These are phyloP conservation scores for Cerastis rubricosa DNA, from an alignment of 2,888 invertebrate species.

Conservation along the genomic window DNA sequence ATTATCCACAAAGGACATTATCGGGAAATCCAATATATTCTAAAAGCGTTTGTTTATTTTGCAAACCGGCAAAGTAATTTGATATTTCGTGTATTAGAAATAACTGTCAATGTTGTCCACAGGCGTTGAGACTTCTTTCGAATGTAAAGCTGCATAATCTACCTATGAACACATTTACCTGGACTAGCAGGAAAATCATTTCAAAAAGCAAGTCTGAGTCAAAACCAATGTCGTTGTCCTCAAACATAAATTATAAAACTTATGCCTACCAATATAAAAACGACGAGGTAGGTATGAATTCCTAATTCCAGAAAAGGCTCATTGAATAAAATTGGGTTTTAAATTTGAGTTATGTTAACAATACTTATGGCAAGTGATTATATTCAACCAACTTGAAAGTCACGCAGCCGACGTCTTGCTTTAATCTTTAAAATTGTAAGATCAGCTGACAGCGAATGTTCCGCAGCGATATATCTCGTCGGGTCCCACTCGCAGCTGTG, in stretches of 20 bases:
- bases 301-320: not conserved
- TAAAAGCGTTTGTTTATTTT: constrained; percentile 19
- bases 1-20: no score
- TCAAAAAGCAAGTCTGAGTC: constrained; percentile 19
- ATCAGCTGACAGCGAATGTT: constrained; percentile 32
- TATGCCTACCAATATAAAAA: not conserved
- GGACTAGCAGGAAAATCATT: constrained; percentile 52
- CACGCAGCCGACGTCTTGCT: constrained; percentile 13
- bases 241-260: constrained; percentile 26
- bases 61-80: constrained; percentile 15
- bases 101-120: constrained; percentile 6
- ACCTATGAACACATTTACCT: constrained; percentile 39
- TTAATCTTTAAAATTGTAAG: constrained; percentile 1
- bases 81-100: constrained; percentile 30
- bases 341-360: constrained; percentile 27
- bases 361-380: constrained; percentile 7
- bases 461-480: not conserved
- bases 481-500: not conserved
- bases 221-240: constrained; percentile 47
- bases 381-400: constrained; percentile 12
- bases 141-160: not conserved
- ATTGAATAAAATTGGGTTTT: not conserved
- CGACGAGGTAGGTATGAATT: no score
- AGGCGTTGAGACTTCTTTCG: constrained; percentile 9
- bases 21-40: not conserved